These are phyloP conservation scores for Bradypodion ventrale DNA, from an alignment of 2,797 vertebrate genomes.

Conservation along the genomic window DNA sequence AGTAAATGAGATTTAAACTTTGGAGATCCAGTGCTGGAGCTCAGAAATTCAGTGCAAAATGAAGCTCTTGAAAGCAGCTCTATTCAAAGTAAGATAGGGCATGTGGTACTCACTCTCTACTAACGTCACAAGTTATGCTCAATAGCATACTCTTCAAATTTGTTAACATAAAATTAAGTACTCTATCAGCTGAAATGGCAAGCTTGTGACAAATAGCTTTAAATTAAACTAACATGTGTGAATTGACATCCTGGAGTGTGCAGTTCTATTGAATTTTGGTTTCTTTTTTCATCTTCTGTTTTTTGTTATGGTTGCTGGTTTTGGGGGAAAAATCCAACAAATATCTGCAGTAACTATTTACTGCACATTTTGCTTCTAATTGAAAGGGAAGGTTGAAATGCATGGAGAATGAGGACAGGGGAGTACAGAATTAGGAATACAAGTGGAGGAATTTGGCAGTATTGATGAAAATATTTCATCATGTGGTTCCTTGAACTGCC, in stretches of 20 bases:
- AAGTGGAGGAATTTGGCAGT: neutral
- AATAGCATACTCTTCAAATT: neutral
- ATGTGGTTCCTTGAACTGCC: neutral
- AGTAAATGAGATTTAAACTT: slow-evolving; percentile 9
- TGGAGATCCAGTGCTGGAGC: neutral
- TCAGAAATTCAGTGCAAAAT: slow-evolving; percentile 5
- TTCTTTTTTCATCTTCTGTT: neutral
- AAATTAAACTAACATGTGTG: neutral
- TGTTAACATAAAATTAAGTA: slow-evolving; percentile 15
- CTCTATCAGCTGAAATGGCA: neutral
- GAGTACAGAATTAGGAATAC: neutral
- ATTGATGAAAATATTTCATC: neutral
- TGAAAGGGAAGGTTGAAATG: neutral
- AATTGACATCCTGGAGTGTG: neutral
- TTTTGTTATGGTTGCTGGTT: neutral
- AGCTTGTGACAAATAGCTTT: slow-evolving; percentile 23
- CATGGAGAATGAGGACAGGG: neutral
- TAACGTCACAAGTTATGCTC: neutral
- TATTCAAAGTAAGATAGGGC: slow-evolving; percentile 6
- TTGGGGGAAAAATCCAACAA: neutral
- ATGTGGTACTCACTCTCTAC: neutral
- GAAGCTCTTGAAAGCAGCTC: neutral
- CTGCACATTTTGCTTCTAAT: neutral
- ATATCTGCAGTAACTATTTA: neutral
- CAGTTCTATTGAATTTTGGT: neutral